Percentiles rank a stretch among this genome's conserved stretches.
These are phyloP conservation scores for Carassius gibelio DNA, from an alignment of 2,113 vertebrate species.

Conservation along the genomic window DNA sequence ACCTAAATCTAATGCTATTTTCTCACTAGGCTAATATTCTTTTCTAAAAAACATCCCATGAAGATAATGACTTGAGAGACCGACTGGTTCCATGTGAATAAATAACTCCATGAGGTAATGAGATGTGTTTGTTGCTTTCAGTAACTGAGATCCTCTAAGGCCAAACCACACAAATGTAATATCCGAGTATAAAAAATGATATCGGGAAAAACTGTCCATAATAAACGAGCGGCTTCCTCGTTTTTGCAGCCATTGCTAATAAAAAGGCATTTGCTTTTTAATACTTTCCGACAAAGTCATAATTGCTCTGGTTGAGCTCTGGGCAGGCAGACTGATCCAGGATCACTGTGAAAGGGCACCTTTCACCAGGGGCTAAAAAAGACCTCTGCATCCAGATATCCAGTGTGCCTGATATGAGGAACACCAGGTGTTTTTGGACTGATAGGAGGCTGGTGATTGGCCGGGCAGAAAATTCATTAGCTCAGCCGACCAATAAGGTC, in stretches of 20 bases:
- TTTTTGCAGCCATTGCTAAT: constrained; percentile 10
- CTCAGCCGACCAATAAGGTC: constrained; percentile 67
- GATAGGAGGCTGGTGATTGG: constrained; percentile 63
- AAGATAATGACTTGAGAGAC: constrained; percentile 18
- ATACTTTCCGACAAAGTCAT: constrained; percentile 11
- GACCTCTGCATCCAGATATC: constrained; percentile 54
- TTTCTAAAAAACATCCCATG: background rate
- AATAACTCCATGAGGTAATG: constrained; percentile 21
- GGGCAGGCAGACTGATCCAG: constrained; percentile 38
- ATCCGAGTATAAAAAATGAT: background rate
- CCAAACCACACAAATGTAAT: constrained; percentile 2
- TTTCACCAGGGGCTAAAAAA: constrained; percentile 48
- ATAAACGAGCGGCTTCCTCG: background rate
- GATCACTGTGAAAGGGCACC: constrained; percentile 51
- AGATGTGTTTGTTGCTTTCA: background rate
- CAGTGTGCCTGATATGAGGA: constrained; percentile 58
- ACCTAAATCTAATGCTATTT: background rate
- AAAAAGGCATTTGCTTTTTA: constrained; percentile 14
- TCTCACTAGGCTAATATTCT: constrained; percentile 22
- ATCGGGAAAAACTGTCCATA: background rate
- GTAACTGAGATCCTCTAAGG: constrained; percentile 12
- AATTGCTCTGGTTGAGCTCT: constrained; percentile 28
- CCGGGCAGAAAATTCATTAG: constrained; percentile 69
- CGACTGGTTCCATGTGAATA: background rate
- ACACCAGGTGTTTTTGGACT: constrained; percentile 71